phyloP scores from a whole-genome alignment of 2,113 vertebrate species.

The Pycnonotus jocosus region DNA sequence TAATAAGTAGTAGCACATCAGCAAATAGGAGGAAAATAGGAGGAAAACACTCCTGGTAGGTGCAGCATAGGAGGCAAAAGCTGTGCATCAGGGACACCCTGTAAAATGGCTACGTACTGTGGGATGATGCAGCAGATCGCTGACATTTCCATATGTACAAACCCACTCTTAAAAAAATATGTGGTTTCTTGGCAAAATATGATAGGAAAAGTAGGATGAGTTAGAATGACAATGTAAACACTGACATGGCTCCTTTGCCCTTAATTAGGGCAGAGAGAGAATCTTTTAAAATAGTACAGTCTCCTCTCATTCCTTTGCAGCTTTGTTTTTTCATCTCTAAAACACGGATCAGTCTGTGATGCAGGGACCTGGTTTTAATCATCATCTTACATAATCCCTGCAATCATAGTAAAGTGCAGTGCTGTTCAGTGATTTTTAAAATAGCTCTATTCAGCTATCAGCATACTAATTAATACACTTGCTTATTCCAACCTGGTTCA shows the following conservation, averaged over 20 bases:
- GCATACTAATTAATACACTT: background rate
- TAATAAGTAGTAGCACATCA: background rate
- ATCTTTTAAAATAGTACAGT: background rate
- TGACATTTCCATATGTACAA: background rate
- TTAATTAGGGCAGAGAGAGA: background rate
- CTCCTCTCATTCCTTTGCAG: background rate
- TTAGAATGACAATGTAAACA: background rate
- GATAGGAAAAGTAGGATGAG: background rate
- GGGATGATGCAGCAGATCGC: slow-evolving; percentile 28
- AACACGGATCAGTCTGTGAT: background rate
- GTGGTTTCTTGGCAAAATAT: background rate
- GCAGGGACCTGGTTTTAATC: slow-evolving; percentile 25
- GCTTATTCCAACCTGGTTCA: background rate
- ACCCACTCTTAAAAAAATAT: background rate
- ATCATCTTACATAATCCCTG: background rate
- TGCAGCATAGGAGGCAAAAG: background rate
- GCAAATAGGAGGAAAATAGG: background rate
- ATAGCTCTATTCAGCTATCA: background rate
- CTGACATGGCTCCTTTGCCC: background rate
- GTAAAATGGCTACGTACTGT: background rate
- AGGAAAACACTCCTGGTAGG: background rate
- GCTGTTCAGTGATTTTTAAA: slow-evolving; percentile 23
- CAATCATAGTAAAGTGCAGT: slow-evolving; percentile 22
- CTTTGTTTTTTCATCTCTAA: background rate
- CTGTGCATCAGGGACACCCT: background rate